Conservation (phyloP, 2,797 vertebrate species). For the Onychomys torridus region DNA sequence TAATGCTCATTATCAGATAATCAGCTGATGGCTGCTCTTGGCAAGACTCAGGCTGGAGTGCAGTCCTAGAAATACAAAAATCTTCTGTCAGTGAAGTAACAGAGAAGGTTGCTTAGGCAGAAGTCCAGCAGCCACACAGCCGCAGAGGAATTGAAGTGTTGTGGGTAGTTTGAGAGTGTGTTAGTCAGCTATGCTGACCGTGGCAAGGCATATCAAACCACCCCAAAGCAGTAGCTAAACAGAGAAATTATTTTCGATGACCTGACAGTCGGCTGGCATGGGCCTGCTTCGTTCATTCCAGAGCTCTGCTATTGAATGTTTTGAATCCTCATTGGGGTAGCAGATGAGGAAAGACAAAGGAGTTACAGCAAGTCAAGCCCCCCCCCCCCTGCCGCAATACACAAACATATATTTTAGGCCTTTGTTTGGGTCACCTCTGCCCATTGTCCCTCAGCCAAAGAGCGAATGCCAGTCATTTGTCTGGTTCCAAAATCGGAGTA, state of each 20-base stretch:
- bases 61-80: constrained; percentile 2
- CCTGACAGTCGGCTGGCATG: background rate
- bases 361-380: background rate
- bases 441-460: background rate
- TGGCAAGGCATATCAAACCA: background rate
- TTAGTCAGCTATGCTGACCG: background rate
- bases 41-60: background rate
- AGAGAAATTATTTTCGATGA: background rate
- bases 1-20: background rate
- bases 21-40: background rate
- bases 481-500: background rate
- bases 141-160: background rate
- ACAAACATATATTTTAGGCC: background rate
- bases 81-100: background rate
- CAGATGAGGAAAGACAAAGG: background rate
- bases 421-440: background rate
- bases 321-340: background rate
- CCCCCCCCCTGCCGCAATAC: too few species aligned
- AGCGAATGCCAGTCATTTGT: background rate
- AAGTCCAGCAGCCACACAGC: background rate
- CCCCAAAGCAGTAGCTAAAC: background rate
- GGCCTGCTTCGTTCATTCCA: background rate
- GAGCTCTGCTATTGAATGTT: background rate
- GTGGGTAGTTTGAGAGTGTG: background rate
- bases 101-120: background rate